These are phyloP conservation scores for Chiridota heheva DNA, from an alignment of 35 echinoderm and acorn worm genomes.

Conservation along the genomic window DNA sequence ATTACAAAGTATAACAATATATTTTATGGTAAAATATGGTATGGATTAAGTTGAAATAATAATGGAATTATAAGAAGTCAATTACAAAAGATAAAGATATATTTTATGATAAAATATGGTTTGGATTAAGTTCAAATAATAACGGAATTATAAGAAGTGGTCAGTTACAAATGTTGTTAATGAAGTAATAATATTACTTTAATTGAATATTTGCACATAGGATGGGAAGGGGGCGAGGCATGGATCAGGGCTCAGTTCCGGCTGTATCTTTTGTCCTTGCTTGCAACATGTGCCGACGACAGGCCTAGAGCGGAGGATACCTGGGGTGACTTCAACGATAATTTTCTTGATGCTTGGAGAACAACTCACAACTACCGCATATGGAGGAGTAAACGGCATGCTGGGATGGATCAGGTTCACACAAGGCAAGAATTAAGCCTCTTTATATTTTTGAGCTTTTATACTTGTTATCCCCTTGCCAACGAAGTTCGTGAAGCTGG, in stretches of 20 bases:
- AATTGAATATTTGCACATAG: conserved; percentile 51
- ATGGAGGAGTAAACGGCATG: conserved; percentile 77
- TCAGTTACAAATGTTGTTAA: too few relatives aligned
- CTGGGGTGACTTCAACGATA: conserved; percentile 78
- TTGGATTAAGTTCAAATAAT: too few relatives aligned
- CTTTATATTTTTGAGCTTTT: neutral
- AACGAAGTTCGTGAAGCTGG: too few relatives aligned
- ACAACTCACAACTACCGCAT: conserved; percentile 87
- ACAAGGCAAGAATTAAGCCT: conserved; percentile 74
- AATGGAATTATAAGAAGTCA: too few relatives aligned
- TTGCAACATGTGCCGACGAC: conserved; percentile 67
- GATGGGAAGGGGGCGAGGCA: conserved; percentile 98
- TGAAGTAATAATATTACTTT: too few relatives aligned
- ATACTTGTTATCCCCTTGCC: neutral
- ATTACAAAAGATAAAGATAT: too few relatives aligned
- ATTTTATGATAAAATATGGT: too few relatives aligned
- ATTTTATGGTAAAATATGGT: too few relatives aligned
- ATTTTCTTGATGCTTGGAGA: conserved; percentile 79
- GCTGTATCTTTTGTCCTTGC: conserved; percentile 71
- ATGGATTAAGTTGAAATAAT: too few relatives aligned
- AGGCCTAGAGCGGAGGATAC: conserved; percentile 30
- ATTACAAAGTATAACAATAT: too few relatives aligned
- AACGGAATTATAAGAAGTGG: too few relatives aligned
- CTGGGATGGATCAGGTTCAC: conserved; percentile 69
- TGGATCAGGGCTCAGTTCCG: conserved; percentile 97